Conservation (phyloP, 1,140 invertebrate species). For the Pogonomyrmex californicus region DNA sequence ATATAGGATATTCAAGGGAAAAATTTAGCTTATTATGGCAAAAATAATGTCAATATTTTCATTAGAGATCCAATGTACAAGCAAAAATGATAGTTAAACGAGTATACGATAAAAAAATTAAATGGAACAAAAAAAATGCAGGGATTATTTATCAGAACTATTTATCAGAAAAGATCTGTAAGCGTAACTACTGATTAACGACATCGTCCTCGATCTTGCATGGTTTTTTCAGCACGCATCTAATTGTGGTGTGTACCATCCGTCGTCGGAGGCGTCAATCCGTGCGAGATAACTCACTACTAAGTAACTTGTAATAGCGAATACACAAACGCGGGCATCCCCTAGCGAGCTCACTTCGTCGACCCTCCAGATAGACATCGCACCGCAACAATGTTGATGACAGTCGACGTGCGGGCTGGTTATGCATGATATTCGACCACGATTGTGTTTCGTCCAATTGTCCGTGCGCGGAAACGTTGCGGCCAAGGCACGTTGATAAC, state of each 20-base stretch:
- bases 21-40: too few relatives aligned
- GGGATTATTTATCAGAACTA: constrained; percentile 29
- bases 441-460: constrained; percentile 59
- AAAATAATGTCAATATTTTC: too few relatives aligned
- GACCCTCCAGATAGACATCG: constrained; percentile 4
- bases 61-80: too few relatives aligned
- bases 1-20: too few relatives aligned
- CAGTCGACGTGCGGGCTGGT: constrained; percentile 20
- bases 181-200: constrained; percentile 9
- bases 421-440: constrained; percentile 60
- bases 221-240: background rate
- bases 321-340: constrained; percentile 22
- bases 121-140: background rate
- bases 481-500: constrained; percentile 43
- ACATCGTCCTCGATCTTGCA: background rate
- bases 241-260: background rate
- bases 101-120: too few relatives aligned
- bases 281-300: constrained; percentile 1
- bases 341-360: background rate
- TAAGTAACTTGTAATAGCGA: constrained; percentile 19
- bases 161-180: background rate
- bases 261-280: constrained; percentile 2
- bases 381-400: constrained; percentile 66
- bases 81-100: too few relatives aligned
- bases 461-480: constrained; percentile 17